Evolutionary conservation across 2,797 vertebrate genomes (phyloP).

Genomic region (Acanthurus lineatus): DNA sequence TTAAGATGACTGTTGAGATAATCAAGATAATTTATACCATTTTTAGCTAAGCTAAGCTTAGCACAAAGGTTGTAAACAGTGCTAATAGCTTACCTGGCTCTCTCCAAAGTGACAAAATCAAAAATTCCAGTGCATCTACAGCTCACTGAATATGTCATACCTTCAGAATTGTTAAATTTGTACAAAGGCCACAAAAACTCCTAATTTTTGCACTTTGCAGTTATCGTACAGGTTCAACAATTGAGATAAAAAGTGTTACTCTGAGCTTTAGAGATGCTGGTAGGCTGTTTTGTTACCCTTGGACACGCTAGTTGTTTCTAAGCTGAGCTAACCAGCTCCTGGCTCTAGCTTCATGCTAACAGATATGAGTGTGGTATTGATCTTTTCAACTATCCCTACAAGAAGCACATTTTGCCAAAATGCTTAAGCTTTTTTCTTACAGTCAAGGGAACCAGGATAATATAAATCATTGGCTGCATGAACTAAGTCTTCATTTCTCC

Average conservation of each 20-base stretch:
- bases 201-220: background rate
- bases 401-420: background rate
- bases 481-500: constrained; percentile 11
- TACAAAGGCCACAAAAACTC: background rate
- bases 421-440: constrained; percentile 26
- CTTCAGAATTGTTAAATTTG: background rate
- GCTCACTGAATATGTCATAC: background rate
- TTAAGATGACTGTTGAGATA: background rate
- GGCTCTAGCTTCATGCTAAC: constrained; percentile 6
- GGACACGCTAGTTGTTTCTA: background rate
- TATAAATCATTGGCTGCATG: background rate
- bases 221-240: constrained; percentile 5
- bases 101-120: constrained; percentile 2
- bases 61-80: constrained; percentile 6
- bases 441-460: constrained; percentile 54
- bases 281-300: background rate
- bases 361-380: background rate
- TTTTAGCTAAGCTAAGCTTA: constrained; percentile 2
- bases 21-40: background rate
- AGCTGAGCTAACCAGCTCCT: background rate
- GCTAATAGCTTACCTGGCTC: background rate
- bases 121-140: background rate
- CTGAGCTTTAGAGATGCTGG: background rate
- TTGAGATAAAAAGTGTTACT: background rate
- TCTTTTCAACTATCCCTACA: background rate